A percentile compares a stretch with the other conserved stretches of the same genome.
phyloP scores from a whole-genome alignment of 2,797 vertebrate genomes.

The Valencia hispanica region DNA sequence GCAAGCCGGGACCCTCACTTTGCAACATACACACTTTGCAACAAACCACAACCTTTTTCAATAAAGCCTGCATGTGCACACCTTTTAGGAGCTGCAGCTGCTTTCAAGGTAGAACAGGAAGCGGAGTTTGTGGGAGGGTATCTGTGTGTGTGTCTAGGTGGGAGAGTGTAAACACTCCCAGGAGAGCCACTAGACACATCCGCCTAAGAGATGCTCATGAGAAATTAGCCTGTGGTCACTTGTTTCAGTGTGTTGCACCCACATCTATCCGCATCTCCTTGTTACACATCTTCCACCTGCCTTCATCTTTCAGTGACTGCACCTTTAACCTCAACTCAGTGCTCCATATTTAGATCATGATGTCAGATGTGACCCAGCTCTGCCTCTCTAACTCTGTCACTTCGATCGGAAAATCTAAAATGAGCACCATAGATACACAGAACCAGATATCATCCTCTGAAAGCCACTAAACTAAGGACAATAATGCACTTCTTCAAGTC shows the following conservation, averaged over 20 bases:
- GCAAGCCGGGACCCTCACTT: slow-evolving; percentile 61
- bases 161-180: slow-evolving; percentile 64
- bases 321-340: slow-evolving; percentile 19
- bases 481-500: slow-evolving; percentile 44
- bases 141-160: slow-evolving; percentile 39
- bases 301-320: background rate
- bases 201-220: slow-evolving; percentile 66
- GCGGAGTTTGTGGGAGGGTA: slow-evolving; percentile 38
- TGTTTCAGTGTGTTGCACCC: slow-evolving; percentile 25
- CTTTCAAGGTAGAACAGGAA: slow-evolving; percentile 43
- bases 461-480: slow-evolving; percentile 33
- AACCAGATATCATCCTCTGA: slow-evolving; percentile 18
- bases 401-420: slow-evolving; percentile 7
- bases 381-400: slow-evolving; percentile 5
- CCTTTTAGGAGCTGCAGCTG: slow-evolving; percentile 37
- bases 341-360: slow-evolving; percentile 56
- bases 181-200: slow-evolving; percentile 58
- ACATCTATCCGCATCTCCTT: background rate
- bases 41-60: slow-evolving; percentile 20
- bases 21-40: slow-evolving; percentile 19
- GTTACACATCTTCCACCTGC: slow-evolving; percentile 32
- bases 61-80: slow-evolving; percentile 26
- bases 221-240: slow-evolving; percentile 69
- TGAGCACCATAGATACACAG: slow-evolving; percentile 5
- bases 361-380: slow-evolving; percentile 47